Evolutionary conservation across 2,888 invertebrate species (phyloP).

Genomic region (Diplazon laetatorius): DNA sequence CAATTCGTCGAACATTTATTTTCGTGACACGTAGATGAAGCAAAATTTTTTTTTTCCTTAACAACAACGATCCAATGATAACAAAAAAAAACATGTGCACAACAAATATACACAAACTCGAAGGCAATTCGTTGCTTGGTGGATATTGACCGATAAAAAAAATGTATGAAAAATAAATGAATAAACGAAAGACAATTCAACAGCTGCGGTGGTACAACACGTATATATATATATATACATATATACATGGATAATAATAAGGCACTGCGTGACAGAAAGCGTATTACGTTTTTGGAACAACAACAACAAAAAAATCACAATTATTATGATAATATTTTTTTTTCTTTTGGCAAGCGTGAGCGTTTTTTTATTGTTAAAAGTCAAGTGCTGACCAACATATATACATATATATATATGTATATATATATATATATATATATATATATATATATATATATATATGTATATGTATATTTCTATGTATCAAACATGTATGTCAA

Average conservation of each 20-base stretch:
- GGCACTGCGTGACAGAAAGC: slow-evolving; percentile 65
- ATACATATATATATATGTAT: too few relatives aligned
- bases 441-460: too few relatives aligned
- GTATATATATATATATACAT: too few relatives aligned
- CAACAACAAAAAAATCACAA: neutral
- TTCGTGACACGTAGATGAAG: neutral
- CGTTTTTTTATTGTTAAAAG: slow-evolving; percentile 44
- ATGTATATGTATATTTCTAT: too few relatives aligned
- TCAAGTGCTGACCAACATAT: too few relatives aligned
- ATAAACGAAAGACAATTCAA: slow-evolving; percentile 21
- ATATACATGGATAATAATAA: too few relatives aligned
- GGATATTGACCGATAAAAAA: slow-evolving; percentile 25
- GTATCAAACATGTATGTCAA: slow-evolving; percentile 39
- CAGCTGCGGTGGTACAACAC: slow-evolving; percentile 38
- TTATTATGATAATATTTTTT: slow-evolving; percentile 3
- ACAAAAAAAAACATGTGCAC: too few relatives aligned
- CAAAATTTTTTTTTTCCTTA: neutral
- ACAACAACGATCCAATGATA: slow-evolving; percentile 7
- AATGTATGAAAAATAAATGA: neutral
- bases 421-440: too few relatives aligned
- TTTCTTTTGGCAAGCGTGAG: slow-evolving; percentile 62
- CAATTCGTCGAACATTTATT: slow-evolving; percentile 14
- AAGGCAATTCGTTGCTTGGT: slow-evolving; percentile 25
- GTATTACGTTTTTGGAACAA: slow-evolving; percentile 48
- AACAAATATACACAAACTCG: too few relatives aligned